Conservation (phyloP, 2,797 vertebrate genomes). For the Huso huso region DNA sequence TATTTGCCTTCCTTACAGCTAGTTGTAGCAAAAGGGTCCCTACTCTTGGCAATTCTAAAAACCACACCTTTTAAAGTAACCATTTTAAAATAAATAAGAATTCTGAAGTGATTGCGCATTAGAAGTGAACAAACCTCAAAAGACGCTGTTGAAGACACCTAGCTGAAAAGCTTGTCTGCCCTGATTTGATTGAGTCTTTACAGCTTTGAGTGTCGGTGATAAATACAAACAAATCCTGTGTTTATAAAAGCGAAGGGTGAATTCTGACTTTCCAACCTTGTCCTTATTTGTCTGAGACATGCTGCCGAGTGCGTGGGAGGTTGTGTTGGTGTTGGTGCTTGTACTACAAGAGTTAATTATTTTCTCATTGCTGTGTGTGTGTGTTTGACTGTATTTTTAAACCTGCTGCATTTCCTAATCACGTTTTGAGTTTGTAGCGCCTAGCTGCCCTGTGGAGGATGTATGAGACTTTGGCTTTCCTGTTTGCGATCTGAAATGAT, state of each 20-base stretch:
- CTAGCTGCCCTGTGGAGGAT: conserved; percentile 11
- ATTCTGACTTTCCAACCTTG: not conserved
- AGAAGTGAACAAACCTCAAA: too few relatives aligned
- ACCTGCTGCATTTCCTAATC: conserved; percentile 1
- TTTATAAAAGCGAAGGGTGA: not conserved
- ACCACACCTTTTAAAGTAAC: too few relatives aligned
- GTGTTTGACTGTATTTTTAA: conserved; percentile 1
- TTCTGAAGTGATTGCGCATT: too few relatives aligned
- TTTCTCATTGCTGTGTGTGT: not conserved
- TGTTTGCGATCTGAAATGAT: conserved; percentile 12
- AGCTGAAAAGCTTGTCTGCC: too few relatives aligned
- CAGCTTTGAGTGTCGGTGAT: conserved; percentile 20
- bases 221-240: conserved; percentile 16
- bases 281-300: conserved; percentile 7
- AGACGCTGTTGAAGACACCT: too few relatives aligned
- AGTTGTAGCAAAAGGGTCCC: too few relatives aligned
- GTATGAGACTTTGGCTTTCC: conserved; percentile 7
- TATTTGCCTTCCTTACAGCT: too few relatives aligned
- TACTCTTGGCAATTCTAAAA: too few relatives aligned
- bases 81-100: too few relatives aligned
- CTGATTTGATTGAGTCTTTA: too few relatives aligned
- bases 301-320: not conserved
- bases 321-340: too few relatives aligned
- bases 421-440: not conserved
- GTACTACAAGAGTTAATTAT: too few relatives aligned